Percentiles rank a stretch among this genome's conserved stretches.
Conservation (phyloP, 1,140 invertebrate species). For the Asobara japonica region DNA sequence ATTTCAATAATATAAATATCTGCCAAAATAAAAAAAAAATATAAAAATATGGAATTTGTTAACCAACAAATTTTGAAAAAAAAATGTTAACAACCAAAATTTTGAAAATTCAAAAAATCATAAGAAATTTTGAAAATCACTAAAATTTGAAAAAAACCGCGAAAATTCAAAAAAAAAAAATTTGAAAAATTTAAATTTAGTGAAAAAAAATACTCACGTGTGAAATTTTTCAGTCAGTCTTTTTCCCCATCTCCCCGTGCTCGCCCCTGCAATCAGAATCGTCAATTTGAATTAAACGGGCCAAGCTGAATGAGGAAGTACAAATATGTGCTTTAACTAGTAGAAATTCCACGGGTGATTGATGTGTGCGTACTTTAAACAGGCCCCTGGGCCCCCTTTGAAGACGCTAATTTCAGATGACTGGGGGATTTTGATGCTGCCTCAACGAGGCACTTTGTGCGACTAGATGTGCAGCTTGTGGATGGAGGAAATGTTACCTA, state of each 20-base stretch:
- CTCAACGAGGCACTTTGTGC: constrained; percentile 42
- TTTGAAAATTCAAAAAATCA: too few relatives aligned
- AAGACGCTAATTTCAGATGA: neutral
- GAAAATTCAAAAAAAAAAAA: too few relatives aligned
- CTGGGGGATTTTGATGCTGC: constrained; percentile 33
- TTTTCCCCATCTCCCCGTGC: neutral
- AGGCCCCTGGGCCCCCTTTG: neutral
- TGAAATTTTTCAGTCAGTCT: neutral
- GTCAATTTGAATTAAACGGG: neutral
- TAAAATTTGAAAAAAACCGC: too few relatives aligned
- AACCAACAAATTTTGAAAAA: too few relatives aligned
- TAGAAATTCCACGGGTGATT: neutral
- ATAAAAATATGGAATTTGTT: too few relatives aligned
- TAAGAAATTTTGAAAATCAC: too few relatives aligned
- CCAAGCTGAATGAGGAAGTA: neutral
- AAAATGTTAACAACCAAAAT: too few relatives aligned
- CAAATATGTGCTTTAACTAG: neutral
- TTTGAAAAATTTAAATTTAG: neutral
- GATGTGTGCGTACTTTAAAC: neutral
- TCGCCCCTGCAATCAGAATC: neutral
- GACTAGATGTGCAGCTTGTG: constrained; percentile 42
- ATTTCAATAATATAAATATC: too few relatives aligned
- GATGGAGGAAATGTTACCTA: constrained; percentile 23
- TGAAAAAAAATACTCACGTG: neutral
- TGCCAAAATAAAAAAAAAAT: too few relatives aligned